Base-by-base conservation (phyloP, 1,140 invertebrate species). In the Forficula auricularia region DNA sequence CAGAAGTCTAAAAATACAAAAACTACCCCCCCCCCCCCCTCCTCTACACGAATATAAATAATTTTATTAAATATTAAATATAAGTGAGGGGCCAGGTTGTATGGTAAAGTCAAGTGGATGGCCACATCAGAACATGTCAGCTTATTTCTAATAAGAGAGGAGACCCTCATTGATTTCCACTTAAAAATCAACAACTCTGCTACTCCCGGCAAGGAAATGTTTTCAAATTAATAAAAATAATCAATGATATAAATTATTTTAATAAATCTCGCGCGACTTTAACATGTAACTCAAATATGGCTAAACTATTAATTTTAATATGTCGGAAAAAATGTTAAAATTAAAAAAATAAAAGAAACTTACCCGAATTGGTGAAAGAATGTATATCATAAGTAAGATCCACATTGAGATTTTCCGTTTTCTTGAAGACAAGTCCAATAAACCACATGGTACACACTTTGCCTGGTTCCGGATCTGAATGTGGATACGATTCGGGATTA, bases 331-430 rank as follows among this genome's bases (percentile, higher is more conserved):
- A 40, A 19, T 35, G 7, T 10, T 9, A 33, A 33, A 19, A 15
- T 7, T 34, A 35, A 48, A 35, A 31, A 22, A 33, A 32, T 44
- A 38, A 46, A 44, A 46, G 6, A 42, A 36, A 48, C 48, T 56
- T 56, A 69, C 68, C 80, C 30, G 73, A 70, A 50, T 90, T 82
- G 7, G 82, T 88, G 60, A 96, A 95, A 22, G 70, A 73, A 51
- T 81, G 77, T 47, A 96, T 95, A 55, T 92, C 91, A 51, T 77
- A 78, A 0, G 90, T 96, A 12, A 98, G 71, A 64, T 98, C 87
- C 35, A 97, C 73, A 56, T 92, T 92, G 12, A 86, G 62, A 60
- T 81, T 83, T 59, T 82, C 77, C 9, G 76, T 73, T 62, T 87
- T 89, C 48, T 80, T 74, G 57, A 98, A 96, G 38, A 82, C 73